Evolutionary conservation across 2,797 vertebrate species (phyloP).

Genomic region (Austrolebias charrua): DNA sequence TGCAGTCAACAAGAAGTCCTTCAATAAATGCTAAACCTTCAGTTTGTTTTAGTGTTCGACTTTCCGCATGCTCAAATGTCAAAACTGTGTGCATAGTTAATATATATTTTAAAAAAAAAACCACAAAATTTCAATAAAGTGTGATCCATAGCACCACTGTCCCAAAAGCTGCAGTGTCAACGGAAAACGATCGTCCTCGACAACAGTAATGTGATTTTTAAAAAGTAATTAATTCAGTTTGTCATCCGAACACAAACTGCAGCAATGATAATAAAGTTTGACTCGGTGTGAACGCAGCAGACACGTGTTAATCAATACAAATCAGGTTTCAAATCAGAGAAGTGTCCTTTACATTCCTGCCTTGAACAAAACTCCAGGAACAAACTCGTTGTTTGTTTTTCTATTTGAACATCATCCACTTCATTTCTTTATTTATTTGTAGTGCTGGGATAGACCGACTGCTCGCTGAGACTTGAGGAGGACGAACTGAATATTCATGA

Average conservation of each 20-base stretch:
- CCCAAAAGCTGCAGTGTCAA: too few relatives aligned
- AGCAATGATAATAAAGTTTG: neutral
- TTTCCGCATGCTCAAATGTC: too few relatives aligned
- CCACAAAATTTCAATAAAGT: too few relatives aligned
- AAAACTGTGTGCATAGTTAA: too few relatives aligned
- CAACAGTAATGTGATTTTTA: neutral
- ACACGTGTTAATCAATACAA: slow-evolving; percentile 1
- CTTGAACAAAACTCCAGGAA: slow-evolving; percentile 1
- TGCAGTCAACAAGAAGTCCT: too few relatives aligned
- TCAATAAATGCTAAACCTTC: too few relatives aligned
- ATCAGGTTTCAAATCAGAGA: neutral
- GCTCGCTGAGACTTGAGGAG: slow-evolving; percentile 21
- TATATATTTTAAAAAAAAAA: too few relatives aligned
- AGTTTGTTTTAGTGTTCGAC: too few relatives aligned
- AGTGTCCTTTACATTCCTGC: neutral
- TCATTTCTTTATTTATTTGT: slow-evolving; percentile 8
- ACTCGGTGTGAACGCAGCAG: neutral
- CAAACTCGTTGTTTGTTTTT: neutral
- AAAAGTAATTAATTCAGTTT: slow-evolving; percentile 1
- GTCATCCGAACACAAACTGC: neutral
- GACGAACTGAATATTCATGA: slow-evolving; percentile 50
- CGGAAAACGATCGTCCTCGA: neutral
- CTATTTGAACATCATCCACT: slow-evolving; percentile 7
- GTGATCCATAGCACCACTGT: too few relatives aligned
- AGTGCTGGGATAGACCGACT: slow-evolving; percentile 48